Evolutionary conservation across 2,113 vertebrate species (phyloP).

Genomic region (Tragelaphus scriptus): DNA sequence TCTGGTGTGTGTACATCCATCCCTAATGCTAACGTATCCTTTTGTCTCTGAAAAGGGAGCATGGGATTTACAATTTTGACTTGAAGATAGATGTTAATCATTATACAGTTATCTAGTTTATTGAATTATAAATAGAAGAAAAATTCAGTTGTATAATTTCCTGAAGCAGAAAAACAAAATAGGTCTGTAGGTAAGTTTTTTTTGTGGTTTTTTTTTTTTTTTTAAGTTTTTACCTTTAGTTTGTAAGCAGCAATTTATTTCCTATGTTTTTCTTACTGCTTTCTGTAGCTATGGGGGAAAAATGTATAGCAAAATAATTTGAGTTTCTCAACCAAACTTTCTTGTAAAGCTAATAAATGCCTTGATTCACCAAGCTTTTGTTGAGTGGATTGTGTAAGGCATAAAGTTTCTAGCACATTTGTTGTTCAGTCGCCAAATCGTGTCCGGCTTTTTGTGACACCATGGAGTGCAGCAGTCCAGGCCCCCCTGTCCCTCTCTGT

Average conservation of each 20-base stretch:
- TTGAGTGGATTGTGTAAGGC: neutral
- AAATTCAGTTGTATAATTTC: neutral
- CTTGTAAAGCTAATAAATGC: neutral
- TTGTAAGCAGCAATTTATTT: neutral
- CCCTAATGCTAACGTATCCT: neutral
- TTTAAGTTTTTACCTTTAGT: neutral
- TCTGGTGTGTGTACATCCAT: neutral
- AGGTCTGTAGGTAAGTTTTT: neutral
- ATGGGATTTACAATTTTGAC: neutral
- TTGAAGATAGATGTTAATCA: neutral
- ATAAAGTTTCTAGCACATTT: neutral
- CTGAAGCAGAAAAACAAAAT: neutral
- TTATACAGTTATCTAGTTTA: neutral
- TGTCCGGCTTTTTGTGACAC: neutral
- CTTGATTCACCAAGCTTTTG: neutral
- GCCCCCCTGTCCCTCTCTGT: neutral
- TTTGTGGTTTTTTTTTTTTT: neutral
- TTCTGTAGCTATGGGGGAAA: neutral
- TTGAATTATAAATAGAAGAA: neutral
- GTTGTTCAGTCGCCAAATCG: neutral
- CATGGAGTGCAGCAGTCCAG: neutral
- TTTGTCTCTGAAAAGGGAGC: neutral
- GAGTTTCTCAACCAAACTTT: neutral
- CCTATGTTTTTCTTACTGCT: neutral
- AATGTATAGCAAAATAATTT: neutral